phyloP scores from a whole-genome alignment of 2,888 invertebrate species.

The Macrophya annulata region DNA sequence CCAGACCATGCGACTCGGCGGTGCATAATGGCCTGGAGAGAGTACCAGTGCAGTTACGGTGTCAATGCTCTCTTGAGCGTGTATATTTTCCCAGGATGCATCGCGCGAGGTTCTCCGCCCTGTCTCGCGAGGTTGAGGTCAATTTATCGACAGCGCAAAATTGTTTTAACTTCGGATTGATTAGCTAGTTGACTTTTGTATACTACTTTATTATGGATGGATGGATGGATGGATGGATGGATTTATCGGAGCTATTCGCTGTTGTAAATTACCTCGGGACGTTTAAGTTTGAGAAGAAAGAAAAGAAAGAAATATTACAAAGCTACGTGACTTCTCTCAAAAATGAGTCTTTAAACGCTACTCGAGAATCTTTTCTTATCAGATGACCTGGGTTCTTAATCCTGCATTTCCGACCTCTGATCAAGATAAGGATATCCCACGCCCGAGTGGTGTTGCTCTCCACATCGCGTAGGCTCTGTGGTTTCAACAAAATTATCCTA shows the following conservation, averaged over 20 bases:
- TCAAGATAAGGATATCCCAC: constrained; percentile 42
- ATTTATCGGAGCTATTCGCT: background rate
- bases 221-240: background rate
- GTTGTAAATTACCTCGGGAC: background rate
- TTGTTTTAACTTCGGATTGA: constrained; percentile 31
- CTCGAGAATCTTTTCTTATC: constrained; percentile 33
- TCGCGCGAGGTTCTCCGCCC: background rate
- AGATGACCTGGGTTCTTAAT: constrained; percentile 49
- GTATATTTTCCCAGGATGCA: constrained; percentile 48
- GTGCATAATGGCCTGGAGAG: background rate
- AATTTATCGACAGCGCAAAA: constrained; percentile 46
- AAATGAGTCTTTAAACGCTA: constrained; percentile 18
- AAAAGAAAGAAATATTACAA: background rate
- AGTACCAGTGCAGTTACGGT: background rate
- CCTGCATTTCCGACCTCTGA: constrained; percentile 30
- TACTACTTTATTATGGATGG: background rate
- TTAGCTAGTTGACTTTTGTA: constrained; percentile 40
- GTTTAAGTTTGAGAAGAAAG: background rate
- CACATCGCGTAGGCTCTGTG: background rate
- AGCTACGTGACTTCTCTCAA: constrained; percentile 3
- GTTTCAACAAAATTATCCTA: constrained; percentile 42
- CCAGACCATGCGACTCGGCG: background rate
- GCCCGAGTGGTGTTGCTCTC: background rate
- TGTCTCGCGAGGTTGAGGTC: constrained; percentile 38
- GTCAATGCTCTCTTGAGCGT: constrained; percentile 49